Base-by-base conservation (phyloP, 2,888 invertebrate species). In the Callosobruchus maculatus region DNA sequence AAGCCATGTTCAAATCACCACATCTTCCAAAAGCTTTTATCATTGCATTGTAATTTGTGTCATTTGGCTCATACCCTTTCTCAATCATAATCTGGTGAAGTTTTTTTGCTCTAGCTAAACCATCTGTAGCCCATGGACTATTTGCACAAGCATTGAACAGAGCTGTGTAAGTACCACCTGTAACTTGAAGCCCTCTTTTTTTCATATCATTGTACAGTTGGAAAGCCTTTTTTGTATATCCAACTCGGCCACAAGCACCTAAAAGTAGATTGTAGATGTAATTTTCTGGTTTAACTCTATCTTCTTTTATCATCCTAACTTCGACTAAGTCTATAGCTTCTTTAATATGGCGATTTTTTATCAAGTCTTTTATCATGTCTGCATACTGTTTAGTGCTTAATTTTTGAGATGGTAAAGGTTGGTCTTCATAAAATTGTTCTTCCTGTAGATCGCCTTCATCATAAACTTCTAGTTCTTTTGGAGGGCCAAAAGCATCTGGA, bases 1-100 rank as follows among this genome's bases (percentile, higher is more conserved):
- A 97, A 0, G 97, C 95, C 67, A 91, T 92, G 74, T 90, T 83
- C 21, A 96, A 84, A 84, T 96, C 94, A 0, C 94, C 94, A 86
- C 94, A 94, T 75, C 93, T 89, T 0, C 96, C 96, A 88, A 95
- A 98, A 0, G 96, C 95, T 89, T 96, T 97, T 49, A 97, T 95
- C 93, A 97, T 94, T 2, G 94, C 92, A 88, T 97, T 93, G 83
- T 95, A 97, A 83, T 94, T 95, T 7, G 92, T 91, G 0, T 91
- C 85, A 84, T 95, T 96, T 2, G 94, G 92, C 77, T 91, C 88
- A 78, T 92, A 88, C 7, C 91, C 90, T 81, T 93, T 93, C 80
- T 93, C 92, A 71, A 90, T 85, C 90, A 97, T 93, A 2, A 91
- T 87, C 74, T 91, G 87, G 73, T 92, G 88, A 71, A 98, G 87